Evolutionary conservation across 2,888 invertebrate genomes (phyloP), one percentile per base, ranked within the genome.

Genomic region (Coecobrya sp.): DNA sequence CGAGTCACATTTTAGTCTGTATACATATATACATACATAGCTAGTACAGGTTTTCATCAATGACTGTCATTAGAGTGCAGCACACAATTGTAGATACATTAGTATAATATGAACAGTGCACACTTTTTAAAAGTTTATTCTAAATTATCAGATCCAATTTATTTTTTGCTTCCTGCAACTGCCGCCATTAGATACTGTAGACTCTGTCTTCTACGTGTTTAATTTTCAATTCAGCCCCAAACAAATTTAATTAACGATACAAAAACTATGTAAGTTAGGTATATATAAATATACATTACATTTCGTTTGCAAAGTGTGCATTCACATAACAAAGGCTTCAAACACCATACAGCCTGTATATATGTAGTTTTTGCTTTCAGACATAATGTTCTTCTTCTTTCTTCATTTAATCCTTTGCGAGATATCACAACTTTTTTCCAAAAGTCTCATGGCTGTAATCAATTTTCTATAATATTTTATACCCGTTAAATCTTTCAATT

Each of bases 181-280:
- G 42, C n/a, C 36, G 70, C 42, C 42, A 30, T 30, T 68, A 16
- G 11, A 13, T 10, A 10, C 16, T 30, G 13, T 68, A 7, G 19
- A 59, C 16, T 68, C 8, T 7, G 13, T 68, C n/a, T 27, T 16
- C 27, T 16, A 52, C 52, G n/a, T 59, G 5, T n/a, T 25, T 11
- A 16, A 42, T 70, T 68, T 70, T 70, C 36, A 70, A 36, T 70
- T 70, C 25, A n/a, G n/a, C n/a, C n/a, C n/a, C n/a, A n/a, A n/a
- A 70, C 70, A 70, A 70, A 70, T 70, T 70, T 70, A 70, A 70
- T 70, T 70, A 70, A 70, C 36, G 70, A 70, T 62, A 62, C 25
- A 62, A 49, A n/a, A 62, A 62, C 16, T 62, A 22, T 22, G 25
- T n/a, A n/a, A n/a, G n/a, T n/a, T n/a, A n/a, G n/a, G n/a, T n/a